Evolutionary conservation across 1,140 invertebrate genomes (phyloP).

Genomic region (Hyposmocoma kahamanoa): DNA sequence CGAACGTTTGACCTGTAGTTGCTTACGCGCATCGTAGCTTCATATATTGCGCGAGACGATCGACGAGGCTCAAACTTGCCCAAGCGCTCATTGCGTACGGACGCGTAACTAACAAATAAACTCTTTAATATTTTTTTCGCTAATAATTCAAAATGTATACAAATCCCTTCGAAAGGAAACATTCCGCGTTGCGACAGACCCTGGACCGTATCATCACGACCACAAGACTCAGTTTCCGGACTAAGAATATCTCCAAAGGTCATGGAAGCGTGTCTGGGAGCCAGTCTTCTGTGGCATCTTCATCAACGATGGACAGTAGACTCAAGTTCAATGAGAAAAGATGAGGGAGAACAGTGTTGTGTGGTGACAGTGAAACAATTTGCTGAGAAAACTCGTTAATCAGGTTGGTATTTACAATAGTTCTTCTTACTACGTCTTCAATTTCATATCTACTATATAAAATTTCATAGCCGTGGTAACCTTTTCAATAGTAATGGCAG

Average conservation of each 20-base stretch:
- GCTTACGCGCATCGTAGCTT: too few relatives aligned
- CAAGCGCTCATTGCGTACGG: slow-evolving; percentile 21
- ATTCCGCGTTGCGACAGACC: slow-evolving; percentile 55
- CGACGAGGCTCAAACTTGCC: slow-evolving; percentile 35
- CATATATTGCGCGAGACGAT: too few relatives aligned
- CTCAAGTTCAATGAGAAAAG: slow-evolving; percentile 41
- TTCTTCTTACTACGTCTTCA: too few relatives aligned
- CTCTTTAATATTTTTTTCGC: not conserved
- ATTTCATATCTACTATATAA: too few relatives aligned
- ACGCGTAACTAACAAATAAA: slow-evolving; percentile 22
- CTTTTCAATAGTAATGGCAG: too few relatives aligned
- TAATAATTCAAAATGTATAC: slow-evolving; percentile 49
- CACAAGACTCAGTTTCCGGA: slow-evolving; percentile 44
- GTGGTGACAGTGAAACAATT: slow-evolving; percentile 39
- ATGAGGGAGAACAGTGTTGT: slow-evolving; percentile 33
- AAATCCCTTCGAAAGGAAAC: slow-evolving; percentile 65
- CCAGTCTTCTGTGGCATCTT: slow-evolving; percentile 36
- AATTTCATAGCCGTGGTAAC: too few relatives aligned
- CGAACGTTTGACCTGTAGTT: too few relatives aligned
- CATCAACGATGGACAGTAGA: slow-evolving; percentile 25
- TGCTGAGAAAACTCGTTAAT: slow-evolving; percentile 20
- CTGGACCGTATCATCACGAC: slow-evolving; percentile 55
- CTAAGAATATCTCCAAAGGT: slow-evolving; percentile 33
- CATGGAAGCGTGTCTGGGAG: slow-evolving; percentile 34
- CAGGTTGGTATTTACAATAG: slow-evolving; percentile 47